A percentile compares a stretch with the other conserved stretches of the same genome.
Evolutionary conservation across 2,113 vertebrate species (phyloP).

Genomic region (Butorides virescens): DNA sequence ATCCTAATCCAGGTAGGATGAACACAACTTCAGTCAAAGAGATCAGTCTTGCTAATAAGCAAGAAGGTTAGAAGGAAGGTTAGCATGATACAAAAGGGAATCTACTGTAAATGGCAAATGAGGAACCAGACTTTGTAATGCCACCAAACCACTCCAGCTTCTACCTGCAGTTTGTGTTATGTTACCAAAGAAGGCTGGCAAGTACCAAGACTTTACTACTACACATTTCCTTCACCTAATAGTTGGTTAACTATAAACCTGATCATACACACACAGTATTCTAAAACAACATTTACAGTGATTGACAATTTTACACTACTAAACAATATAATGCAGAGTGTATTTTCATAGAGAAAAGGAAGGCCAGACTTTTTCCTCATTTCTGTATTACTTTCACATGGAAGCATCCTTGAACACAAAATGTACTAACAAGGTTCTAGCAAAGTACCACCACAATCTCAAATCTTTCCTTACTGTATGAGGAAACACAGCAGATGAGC

Average conservation of each 20-base stretch:
- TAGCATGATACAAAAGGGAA: background rate
- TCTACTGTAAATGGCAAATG: background rate
- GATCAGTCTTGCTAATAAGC: background rate
- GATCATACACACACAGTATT: background rate
- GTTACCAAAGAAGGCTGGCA: background rate
- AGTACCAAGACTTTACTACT: background rate
- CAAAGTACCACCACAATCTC: background rate
- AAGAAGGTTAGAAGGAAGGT: background rate
- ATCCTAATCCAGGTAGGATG: background rate
- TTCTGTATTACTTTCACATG: background rate
- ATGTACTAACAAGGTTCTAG: background rate
- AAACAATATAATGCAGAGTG: background rate
- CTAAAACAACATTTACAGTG: background rate
- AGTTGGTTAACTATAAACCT: background rate
- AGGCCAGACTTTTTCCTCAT: background rate
- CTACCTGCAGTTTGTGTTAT: background rate
- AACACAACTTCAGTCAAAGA: background rate
- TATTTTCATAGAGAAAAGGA: background rate
- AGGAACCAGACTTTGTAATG: background rate
- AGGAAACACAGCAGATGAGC: background rate
- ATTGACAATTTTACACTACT: background rate
- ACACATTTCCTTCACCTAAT: background rate
- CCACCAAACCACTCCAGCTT: background rate
- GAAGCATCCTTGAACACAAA: background rate
- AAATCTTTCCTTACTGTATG: background rate